These are phyloP conservation scores for Sebastes cheni DNA, from an alignment of 2,797 vertebrate genomes.

Conservation along the genomic window DNA sequence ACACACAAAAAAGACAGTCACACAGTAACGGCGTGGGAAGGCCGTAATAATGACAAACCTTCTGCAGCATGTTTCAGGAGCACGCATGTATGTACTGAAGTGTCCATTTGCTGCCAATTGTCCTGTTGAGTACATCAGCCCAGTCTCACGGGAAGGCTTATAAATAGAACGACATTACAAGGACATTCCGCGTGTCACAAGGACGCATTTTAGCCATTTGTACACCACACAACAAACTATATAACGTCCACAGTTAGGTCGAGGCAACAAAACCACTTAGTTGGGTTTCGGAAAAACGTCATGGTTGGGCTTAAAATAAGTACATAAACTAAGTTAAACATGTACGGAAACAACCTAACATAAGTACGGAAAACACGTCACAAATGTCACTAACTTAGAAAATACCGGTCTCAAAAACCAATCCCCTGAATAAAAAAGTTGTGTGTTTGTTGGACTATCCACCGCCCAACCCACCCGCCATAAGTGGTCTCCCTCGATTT, in stretches of 20 bases:
- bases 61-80: background rate
- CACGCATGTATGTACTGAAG: slow-evolving; percentile 9
- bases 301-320: background rate
- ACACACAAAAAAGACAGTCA: slow-evolving; percentile 26
- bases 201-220: too few relatives aligned
- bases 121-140: too few relatives aligned
- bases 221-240: too few relatives aligned
- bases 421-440: too few relatives aligned
- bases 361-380: too few relatives aligned
- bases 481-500: too few relatives aligned
- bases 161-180: background rate
- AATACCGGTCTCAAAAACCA: too few relatives aligned
- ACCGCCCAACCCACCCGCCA: too few relatives aligned
- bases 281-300: background rate
- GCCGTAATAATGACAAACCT: slow-evolving; percentile 36
- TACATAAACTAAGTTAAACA: too few relatives aligned
- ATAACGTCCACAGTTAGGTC: background rate
- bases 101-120: slow-evolving; percentile 27
- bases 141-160: background rate
- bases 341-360: too few relatives aligned
- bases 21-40: background rate
- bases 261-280: background rate
- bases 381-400: too few relatives aligned
- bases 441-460: too few relatives aligned
- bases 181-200: background rate